Evolutionary conservation across 2,888 invertebrate species (phyloP).

Genomic region (Meta bourneti): DNA sequence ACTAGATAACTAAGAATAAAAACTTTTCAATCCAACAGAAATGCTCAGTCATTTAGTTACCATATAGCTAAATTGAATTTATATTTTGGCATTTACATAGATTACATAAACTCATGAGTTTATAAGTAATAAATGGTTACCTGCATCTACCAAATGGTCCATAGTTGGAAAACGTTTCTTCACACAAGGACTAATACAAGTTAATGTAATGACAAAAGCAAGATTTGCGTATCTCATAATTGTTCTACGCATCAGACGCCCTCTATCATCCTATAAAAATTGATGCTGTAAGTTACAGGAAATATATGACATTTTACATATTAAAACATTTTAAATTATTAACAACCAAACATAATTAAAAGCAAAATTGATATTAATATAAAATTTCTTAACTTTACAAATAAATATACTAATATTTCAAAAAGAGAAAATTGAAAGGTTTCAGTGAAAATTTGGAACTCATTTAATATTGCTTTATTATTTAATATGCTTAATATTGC

Average conservation of each 20-base stretch:
- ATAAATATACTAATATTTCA: too few species aligned
- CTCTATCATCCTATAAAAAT: conserved; percentile 81
- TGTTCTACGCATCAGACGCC: conserved; percentile 80
- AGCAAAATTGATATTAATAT: too few species aligned
- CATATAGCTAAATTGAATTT: neutral
- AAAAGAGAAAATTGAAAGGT: too few species aligned
- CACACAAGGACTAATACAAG: conserved; percentile 79
- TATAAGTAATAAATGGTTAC: conserved; percentile 77
- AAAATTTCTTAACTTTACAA: neutral
- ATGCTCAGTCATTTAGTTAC: too few species aligned
- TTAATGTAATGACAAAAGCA: conserved; percentile 77
- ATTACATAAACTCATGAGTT: neutral
- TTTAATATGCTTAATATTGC: too few species aligned
- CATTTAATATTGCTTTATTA: too few species aligned
- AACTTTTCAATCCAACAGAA: too few species aligned
- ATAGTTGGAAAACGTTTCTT: conserved; percentile 82
- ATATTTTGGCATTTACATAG: neutral
- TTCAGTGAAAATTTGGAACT: too few species aligned
- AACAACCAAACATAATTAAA: too few species aligned
- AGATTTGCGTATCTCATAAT: conserved; percentile 81
- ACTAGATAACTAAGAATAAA: too few species aligned
- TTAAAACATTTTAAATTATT: neutral
- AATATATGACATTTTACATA: neutral
- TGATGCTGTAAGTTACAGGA: neutral
- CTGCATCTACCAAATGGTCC: conserved; percentile 82